These are phyloP conservation scores for Molossus alvarezi DNA, from an alignment of 2,797 vertebrate species.

Conservation along the genomic window DNA sequence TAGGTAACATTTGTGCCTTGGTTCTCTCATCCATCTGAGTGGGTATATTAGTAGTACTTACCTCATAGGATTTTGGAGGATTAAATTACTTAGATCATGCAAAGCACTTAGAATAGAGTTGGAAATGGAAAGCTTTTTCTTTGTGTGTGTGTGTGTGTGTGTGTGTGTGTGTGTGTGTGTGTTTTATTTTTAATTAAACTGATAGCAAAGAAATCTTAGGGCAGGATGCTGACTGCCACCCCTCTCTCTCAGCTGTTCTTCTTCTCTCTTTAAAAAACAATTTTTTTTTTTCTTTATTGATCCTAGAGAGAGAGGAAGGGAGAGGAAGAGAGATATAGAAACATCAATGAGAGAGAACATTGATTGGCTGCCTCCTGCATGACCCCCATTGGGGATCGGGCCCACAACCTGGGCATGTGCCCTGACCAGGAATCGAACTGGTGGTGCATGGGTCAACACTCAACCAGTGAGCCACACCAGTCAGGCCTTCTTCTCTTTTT, in stretches of 20 bases:
- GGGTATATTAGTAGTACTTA: not conserved
- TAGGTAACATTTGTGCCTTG: not conserved
- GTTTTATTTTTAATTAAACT: not conserved
- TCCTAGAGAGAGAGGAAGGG: no score
- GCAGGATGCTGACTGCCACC: not conserved
- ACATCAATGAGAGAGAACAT: no score
- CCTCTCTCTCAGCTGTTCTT: not conserved
- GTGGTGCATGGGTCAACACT: no score
- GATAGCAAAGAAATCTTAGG: not conserved
- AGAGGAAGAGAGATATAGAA: no score
- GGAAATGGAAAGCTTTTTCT: not conserved
- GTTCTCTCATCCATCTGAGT: slow-evolving; percentile 6
- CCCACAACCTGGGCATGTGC: no score
- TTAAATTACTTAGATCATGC: slow-evolving; percentile 1
- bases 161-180: not conserved
- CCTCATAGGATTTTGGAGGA: not conserved
- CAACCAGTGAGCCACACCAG: no score
- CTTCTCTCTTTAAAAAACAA: no score
- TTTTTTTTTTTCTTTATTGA: no score
- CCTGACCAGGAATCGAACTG: no score
- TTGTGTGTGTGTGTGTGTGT: not conserved
- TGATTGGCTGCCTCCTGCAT: no score
- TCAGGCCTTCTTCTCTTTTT: not conserved
- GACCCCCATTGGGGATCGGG: no score
- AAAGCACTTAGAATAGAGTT: not conserved